Evolutionary conservation across 2,797 vertebrate genomes (phyloP).

Genomic region (Typhlichthys subterraneus): DNA sequence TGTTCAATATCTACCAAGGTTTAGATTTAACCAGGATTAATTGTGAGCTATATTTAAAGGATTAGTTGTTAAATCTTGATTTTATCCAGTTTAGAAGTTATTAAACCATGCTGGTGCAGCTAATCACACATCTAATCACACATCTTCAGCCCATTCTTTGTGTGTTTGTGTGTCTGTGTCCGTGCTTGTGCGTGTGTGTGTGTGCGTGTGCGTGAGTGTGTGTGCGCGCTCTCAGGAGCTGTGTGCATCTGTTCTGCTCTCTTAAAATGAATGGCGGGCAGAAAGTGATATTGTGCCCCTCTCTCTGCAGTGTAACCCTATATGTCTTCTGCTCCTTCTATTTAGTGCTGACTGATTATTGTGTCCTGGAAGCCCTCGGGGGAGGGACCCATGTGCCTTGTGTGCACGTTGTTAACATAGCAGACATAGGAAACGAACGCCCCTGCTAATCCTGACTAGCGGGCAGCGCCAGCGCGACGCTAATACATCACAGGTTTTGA

Average conservation of each 20-base stretch:
- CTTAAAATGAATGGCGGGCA: slow-evolving; percentile 31
- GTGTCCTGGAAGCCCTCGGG: slow-evolving; percentile 26
- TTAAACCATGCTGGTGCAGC: no score
- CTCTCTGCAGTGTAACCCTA: slow-evolving; percentile 1
- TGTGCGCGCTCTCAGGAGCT: not conserved
- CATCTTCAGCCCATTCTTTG: not conserved
- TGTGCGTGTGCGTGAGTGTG: not conserved
- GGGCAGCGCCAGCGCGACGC: slow-evolving; percentile 2
- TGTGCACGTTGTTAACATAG: slow-evolving; percentile 37
- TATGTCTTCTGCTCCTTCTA: slow-evolving; percentile 17
- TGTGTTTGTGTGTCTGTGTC: slow-evolving; percentile 11
- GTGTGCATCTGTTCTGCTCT: not conserved
- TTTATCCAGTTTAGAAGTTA: no score
- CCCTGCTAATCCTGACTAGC: slow-evolving; percentile 7
- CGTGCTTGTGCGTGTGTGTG: not conserved
- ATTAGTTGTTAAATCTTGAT: no score
- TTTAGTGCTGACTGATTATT: slow-evolving; percentile 18
- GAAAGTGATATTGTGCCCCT: slow-evolving; percentile 16
- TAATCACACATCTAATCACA: not conserved
- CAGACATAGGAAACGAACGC: slow-evolving; percentile 17
- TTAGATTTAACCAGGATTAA: no score
- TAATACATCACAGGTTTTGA: slow-evolving; percentile 20
- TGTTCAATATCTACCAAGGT: no score
- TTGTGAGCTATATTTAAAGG: no score
- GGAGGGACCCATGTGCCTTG: slow-evolving; percentile 21